These are phyloP conservation scores for Microplitis demolitor DNA, from an alignment of 1,140 invertebrate genomes.

Conservation along the genomic window DNA sequence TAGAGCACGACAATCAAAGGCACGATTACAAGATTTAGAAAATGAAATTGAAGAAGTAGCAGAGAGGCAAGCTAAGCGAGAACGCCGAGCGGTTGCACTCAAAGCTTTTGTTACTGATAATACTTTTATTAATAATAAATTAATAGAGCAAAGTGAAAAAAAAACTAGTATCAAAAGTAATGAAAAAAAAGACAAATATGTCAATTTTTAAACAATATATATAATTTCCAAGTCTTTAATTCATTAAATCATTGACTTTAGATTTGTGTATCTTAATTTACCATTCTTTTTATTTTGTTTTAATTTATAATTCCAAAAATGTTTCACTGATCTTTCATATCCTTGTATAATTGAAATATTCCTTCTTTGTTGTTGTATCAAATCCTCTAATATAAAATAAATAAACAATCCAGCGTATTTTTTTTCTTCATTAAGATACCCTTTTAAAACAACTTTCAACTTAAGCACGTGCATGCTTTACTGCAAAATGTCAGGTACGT, in stretches of 20 bases:
- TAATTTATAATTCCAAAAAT: no score
- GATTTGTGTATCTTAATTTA: no score
- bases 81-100: slow-evolving; percentile 54
- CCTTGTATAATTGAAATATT: no score
- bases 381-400: no score
- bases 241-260: no score
- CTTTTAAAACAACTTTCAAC: no score
- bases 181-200: slow-evolving; percentile 32
- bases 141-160: slow-evolving; percentile 27
- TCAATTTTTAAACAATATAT: slow-evolving; percentile 29
- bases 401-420: no score
- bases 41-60: slow-evolving; percentile 60
- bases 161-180: slow-evolving; percentile 25
- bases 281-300: neutral
- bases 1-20: slow-evolving; percentile 55
- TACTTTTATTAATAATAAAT: slow-evolving; percentile 28
- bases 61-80: slow-evolving; percentile 57
- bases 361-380: no score
- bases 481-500: no score
- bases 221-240: neutral
- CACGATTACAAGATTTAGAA: slow-evolving; percentile 58
- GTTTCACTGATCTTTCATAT: no score
- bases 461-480: no score
- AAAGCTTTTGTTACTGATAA: slow-evolving; percentile 56
- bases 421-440: no score